phyloP scores from a whole-genome alignment of 2,888 invertebrate species.

The Neoascia interrupta region DNA sequence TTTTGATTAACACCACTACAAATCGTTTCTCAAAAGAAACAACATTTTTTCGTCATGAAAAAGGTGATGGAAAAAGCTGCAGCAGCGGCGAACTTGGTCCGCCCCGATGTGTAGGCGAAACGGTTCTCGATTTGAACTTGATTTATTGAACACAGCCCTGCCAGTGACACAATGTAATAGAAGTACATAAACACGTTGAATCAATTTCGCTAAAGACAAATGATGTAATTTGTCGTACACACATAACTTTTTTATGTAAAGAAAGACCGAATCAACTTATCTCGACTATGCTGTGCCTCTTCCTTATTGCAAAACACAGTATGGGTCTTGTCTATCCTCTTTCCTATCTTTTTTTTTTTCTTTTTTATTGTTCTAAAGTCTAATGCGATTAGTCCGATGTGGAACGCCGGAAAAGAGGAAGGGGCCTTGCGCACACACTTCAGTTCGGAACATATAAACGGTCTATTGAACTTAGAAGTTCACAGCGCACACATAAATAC shows the following conservation, averaged over 20 bases:
- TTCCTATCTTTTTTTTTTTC: neutral
- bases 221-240: slow-evolving; percentile 53
- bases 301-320: slow-evolving; percentile 52
- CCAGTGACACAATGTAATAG: neutral
- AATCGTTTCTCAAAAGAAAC: too few relatives aligned
- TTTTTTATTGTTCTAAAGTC: slow-evolving; percentile 36
- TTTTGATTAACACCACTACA: slow-evolving; percentile 31
- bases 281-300: slow-evolving; percentile 40
- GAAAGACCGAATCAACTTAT: too few relatives aligned
- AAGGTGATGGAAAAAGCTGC: too few relatives aligned
- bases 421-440: slow-evolving; percentile 44
- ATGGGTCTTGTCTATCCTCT: neutral
- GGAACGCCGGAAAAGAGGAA: slow-evolving; percentile 9
- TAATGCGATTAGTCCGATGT: slow-evolving; percentile 56
- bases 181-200: neutral
- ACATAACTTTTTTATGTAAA: slow-evolving; percentile 20
- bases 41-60: slow-evolving; percentile 18
- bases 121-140: slow-evolving; percentile 9
- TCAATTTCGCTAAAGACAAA: slow-evolving; percentile 3
- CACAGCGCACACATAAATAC: slow-evolving; percentile 26
- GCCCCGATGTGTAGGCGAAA: slow-evolving; percentile 5
- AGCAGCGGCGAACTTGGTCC: slow-evolving; percentile 19
- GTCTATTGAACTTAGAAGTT: slow-evolving; percentile 66
- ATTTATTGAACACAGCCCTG: neutral
- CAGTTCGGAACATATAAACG: slow-evolving; percentile 40